Conservation (phyloP, 1,140 invertebrate species). For the Marisa cornuarietis region DNA sequence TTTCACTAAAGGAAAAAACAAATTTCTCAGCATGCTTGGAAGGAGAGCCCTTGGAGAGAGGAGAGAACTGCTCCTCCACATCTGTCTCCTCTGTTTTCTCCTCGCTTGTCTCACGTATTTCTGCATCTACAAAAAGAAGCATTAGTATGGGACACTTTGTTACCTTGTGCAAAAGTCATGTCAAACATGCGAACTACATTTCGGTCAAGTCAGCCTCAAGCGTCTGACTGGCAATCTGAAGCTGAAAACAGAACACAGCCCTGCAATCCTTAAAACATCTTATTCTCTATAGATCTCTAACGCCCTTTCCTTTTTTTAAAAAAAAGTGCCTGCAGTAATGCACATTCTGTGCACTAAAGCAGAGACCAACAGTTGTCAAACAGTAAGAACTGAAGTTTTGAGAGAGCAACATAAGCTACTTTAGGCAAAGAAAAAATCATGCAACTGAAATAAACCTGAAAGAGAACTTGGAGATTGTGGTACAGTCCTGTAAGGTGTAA, state of each 20-base stretch:
- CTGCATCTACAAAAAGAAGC: conserved; percentile 54
- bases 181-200: conserved; percentile 7
- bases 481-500: conserved; percentile 12
- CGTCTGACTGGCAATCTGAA: neutral
- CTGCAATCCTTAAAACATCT: neutral
- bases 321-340: conserved; percentile 7
- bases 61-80: conserved; percentile 61
- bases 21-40: conserved; percentile 34
- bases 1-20: conserved; percentile 46
- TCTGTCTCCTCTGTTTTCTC: conserved; percentile 56
- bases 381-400: conserved; percentile 11
- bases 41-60: conserved; percentile 44
- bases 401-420: conserved; percentile 24
- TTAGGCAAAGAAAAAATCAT: conserved; percentile 26
- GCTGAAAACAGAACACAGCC: neutral
- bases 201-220: neutral
- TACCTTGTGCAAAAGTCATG: neutral
- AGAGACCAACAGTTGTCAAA: conserved; percentile 5
- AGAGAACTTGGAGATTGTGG: conserved; percentile 20
- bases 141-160: conserved; percentile 26
- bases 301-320: neutral
- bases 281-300: neutral
- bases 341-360: conserved; percentile 9
- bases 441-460: conserved; percentile 28
- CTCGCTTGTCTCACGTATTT: conserved; percentile 49